Base-by-base conservation (phyloP, 2,888 invertebrate species). In the Eupithecia inturbata region DNA sequence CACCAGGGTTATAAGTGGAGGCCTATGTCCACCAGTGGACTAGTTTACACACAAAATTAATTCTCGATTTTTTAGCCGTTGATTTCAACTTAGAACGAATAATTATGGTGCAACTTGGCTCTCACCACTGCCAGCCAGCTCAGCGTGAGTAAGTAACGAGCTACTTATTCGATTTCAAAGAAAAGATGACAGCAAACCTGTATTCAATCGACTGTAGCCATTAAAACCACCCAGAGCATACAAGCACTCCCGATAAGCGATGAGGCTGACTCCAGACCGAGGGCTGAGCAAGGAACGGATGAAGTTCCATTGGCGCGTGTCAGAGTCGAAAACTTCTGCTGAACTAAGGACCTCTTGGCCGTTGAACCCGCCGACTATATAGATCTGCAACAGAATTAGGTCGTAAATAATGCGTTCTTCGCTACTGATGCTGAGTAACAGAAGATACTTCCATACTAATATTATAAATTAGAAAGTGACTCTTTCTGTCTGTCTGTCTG, bases 181-280 rank as follows among this genome's bases (percentile, higher is more conserved):
- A 22, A 36, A 10, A n/a, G 2, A 14, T 19, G 3, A 14, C 19
- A n/a, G 39, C 41, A 1, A n/a, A 84, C 97, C 97, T 68, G 96
- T 96, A 78, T 95, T 95, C 9, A 97, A 92, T 66, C 97, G 91
- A 45, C 95, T 95, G 80, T 95, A 95, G 4, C 97, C 98, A 85
- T 97, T 97, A 88, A 97, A 98, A 1, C 98, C 98, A 0, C 98
- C 98, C 3, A 98, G 94, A 0, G 97, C 97, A 83, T 97, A 97
- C 6, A 98, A 86, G 60, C 95, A 95, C 79, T 96, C 96, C 49
- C 95, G 91, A 84, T 96, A 96, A 1, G 96, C 95, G 28, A 97
- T 95, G 14, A 97, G 92, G 69, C 96, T 96, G 68, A 97, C 97
- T 0, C 97, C 98, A 14, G 97, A 97, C 19, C 98, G 95, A 0